phyloP scores from a whole-genome alignment of 2,888 invertebrate species.

The Leistus spinibarbis region DNA sequence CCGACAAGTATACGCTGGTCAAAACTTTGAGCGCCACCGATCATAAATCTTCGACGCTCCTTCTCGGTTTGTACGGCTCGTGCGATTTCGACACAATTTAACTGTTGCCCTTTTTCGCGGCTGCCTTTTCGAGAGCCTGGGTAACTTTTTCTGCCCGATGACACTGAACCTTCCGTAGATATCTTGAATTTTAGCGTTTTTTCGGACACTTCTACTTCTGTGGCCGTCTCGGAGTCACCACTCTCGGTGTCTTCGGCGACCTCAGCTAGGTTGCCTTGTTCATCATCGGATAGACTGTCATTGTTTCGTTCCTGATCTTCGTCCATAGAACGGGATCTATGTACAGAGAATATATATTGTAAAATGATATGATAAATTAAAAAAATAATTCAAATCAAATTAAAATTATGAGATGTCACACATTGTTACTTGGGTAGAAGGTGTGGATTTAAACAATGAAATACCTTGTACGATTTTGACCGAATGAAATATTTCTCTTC shows the following conservation, averaged over 20 bases:
- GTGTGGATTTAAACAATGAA: neutral
- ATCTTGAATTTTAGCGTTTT: slow-evolving; percentile 78
- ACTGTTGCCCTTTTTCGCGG: slow-evolving; percentile 62
- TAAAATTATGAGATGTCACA: no score
- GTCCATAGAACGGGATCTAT: slow-evolving; percentile 59
- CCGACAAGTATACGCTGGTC: slow-evolving; percentile 47
- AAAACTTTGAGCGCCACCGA: slow-evolving; percentile 53
- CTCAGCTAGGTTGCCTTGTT: slow-evolving; percentile 58
- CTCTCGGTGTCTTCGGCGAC: slow-evolving; percentile 64
- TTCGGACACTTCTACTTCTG: slow-evolving; percentile 76
- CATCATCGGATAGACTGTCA: slow-evolving; percentile 49
- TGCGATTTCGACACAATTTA: slow-evolving; percentile 57
- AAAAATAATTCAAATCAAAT: no score
- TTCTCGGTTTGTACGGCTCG: slow-evolving; percentile 59
- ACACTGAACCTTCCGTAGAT: slow-evolving; percentile 68
- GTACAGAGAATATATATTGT: neutral
- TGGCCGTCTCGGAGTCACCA: slow-evolving; percentile 71
- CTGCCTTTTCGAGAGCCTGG: slow-evolving; percentile 73
- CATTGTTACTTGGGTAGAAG: neutral
- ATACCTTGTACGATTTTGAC: slow-evolving; percentile 55
- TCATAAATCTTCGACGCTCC: slow-evolving; percentile 50
- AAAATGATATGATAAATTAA: neutral
- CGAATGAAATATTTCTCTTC: slow-evolving; percentile 60
- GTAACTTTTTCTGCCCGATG: slow-evolving; percentile 65
- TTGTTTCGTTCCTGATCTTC: slow-evolving; percentile 59